phyloP scores from a whole-genome alignment of 2,888 invertebrate species.

The Ochlodes sylvanus region DNA sequence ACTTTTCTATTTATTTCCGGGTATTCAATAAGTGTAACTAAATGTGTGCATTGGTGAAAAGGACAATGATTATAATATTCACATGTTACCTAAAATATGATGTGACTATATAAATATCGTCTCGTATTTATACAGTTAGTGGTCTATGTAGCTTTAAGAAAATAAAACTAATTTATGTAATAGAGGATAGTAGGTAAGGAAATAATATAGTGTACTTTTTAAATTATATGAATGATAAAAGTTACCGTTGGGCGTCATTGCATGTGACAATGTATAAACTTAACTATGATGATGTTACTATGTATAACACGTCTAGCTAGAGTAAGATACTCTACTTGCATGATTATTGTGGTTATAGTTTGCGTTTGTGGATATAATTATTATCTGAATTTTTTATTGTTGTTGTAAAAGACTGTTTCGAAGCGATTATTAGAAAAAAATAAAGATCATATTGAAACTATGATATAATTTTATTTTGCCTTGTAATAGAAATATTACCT shows the following conservation, averaged over 20 bases:
- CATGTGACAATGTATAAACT: no score
- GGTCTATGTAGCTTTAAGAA: background rate
- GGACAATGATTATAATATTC: background rate
- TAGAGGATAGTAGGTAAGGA: no score
- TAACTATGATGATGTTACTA: no score
- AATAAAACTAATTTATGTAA: background rate
- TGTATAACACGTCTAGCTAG: no score
- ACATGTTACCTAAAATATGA: background rate
- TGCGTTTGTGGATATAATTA: background rate
- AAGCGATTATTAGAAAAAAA: background rate
- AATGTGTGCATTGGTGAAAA: background rate
- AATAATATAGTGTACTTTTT: no score
- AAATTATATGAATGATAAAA: no score
- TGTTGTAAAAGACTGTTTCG: conserved; percentile 23
- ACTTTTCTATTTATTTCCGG: background rate
- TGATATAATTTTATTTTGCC: background rate
- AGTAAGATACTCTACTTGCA: background rate
- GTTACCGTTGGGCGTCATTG: no score
- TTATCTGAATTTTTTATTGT: background rate
- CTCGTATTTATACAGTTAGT: background rate
- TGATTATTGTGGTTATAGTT: background rate
- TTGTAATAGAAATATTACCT: background rate
- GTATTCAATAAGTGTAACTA: background rate
- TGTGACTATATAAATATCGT: background rate
- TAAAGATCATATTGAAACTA: background rate